Conservation (phyloP, 1,140 invertebrate species). For the Eupeodes corollae region DNA sequence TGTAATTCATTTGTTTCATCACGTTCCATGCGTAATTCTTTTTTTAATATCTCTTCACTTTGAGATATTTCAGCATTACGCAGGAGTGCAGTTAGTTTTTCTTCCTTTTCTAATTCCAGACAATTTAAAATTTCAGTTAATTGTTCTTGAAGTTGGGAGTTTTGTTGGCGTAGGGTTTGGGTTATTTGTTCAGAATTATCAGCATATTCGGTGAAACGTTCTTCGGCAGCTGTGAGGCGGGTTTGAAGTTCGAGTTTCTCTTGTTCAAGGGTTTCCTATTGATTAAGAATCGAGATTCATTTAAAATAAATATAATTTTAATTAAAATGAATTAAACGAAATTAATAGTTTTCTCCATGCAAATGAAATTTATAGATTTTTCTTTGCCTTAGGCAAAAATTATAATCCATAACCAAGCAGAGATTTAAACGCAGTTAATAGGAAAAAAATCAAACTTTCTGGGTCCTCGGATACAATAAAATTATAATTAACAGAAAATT, state of each 20-base stretch:
- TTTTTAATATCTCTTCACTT: constrained; percentile 59
- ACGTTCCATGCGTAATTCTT: constrained; percentile 48
- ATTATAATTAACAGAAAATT: too few species aligned
- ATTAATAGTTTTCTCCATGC: too few species aligned
- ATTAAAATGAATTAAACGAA: too few species aligned
- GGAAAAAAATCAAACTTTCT: too few species aligned
- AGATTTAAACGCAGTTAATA: too few species aligned
- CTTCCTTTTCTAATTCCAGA: constrained; percentile 48
- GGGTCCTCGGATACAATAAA: too few species aligned
- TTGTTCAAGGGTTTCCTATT: constrained; percentile 21
- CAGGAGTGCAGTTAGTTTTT: constrained; percentile 64
- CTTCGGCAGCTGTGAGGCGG: constrained; percentile 23
- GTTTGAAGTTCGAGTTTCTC: constrained; percentile 27
- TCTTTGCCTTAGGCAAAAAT: too few species aligned
- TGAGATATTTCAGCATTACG: constrained; percentile 76
- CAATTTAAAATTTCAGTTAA: constrained; percentile 15
- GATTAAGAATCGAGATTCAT: not conserved
- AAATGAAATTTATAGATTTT: too few species aligned
- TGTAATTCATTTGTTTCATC: constrained; percentile 27
- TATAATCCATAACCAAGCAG: too few species aligned
- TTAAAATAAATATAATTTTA: too few species aligned
- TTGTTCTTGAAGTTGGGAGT: constrained; percentile 20
- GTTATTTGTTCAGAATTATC: constrained; percentile 27
- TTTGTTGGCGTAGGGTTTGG: constrained; percentile 21
- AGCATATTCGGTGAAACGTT: constrained; percentile 32